Evolutionary conservation across 1,140 invertebrate species (phyloP), one percentile per base, ranked within the genome.

Genomic region (Pseudachorutes palmiensis): DNA sequence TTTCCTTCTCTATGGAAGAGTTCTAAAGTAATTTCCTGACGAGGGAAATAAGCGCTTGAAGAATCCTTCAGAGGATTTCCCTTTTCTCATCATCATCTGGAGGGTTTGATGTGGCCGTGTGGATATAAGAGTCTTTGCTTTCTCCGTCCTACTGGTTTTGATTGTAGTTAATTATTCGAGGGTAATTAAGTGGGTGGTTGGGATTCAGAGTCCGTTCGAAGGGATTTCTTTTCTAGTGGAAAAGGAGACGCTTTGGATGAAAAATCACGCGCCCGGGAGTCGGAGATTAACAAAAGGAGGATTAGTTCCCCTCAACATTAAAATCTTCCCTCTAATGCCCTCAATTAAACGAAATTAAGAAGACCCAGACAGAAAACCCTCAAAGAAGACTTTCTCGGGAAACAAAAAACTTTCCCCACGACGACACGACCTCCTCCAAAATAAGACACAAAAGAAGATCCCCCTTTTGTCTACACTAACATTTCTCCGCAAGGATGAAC

Each of bases 281-380:
- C 51, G 12, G 51, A 55, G 51, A 55, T 55, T 55, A 55, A 55
- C 51, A 55, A 55, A 55, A 55, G 51, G 24, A 55, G 51, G 51
- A 55, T 55, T 55, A 55, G 51, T 55, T 55, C 51, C 51, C 51
- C 51, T 55, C 51, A 16, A 55, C 51, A 55, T 55, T 55, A 55
- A 55, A 55, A 55, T 55, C 36, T 45, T 9, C 51, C 51, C 51
- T 55, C 51, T 55, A 55, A 55, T 55, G 51, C 51, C 51, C 51
- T 55, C 51, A 55, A 55, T 55, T 55, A 55, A 55, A 55, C 51
- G 12, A 55, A 55, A 55, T 55, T 55, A 55, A 55, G 51, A 55
- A 14, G 12, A 16, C 36, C 19, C 36, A 9, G 36, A 9, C 36
- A 45, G 36, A 45, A 9, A 12, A 12, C 19, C 36, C 19, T 19